Base-by-base conservation (phyloP, 1,140 invertebrate genomes). In the Epicauta chinensis region DNA sequence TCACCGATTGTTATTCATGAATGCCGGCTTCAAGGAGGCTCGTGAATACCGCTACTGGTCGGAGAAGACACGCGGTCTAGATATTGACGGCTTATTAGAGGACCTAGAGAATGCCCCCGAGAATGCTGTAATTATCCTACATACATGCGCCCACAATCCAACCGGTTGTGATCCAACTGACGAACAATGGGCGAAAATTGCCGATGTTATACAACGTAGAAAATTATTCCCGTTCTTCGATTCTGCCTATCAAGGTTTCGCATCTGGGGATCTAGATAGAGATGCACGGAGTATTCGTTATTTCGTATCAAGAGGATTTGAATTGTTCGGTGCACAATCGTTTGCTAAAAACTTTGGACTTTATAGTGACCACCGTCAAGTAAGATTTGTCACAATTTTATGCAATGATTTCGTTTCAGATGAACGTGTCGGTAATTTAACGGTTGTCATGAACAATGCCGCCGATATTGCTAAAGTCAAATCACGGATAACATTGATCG, bases 191-290 rank as follows among this genome's bases (percentile, higher is more conserved):
- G 77, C 77, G 59, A 82, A 87, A 71, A 76, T 91, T 31, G 81
- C 84, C 37, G 79, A 91, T 68, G 71, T 89, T 2, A 82, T 83
- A 0, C 94, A 94, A 68, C 79, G 86, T 44, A 82, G 74, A 55
- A 87, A 95, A 45, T 73, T 98, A 2, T 96, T 92, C 67, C 92
- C 94, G n/a, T 99, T 91, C 77, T 97, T 99, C 72, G 97, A 99
- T 75, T 97, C 97, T 89, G 97, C 97, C 16, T 99, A 99, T 77
- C 97, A 99, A 78, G 96, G 96, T 11, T 97, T 97, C 77, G 89
- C 89, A 11, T 89, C 87, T 39, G 88, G 97, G 56, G 83, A 93
- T 72, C 81, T 91, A 35, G 83, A 86, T 52, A 85, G 78, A 54
- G 97, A 99, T 75, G 91, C 96, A 2, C 82, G 81, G 71, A 91